These are phyloP conservation scores for Syngnathus rostellatus DNA, from an alignment of 2,797 vertebrate species.

Conservation along the genomic window DNA sequence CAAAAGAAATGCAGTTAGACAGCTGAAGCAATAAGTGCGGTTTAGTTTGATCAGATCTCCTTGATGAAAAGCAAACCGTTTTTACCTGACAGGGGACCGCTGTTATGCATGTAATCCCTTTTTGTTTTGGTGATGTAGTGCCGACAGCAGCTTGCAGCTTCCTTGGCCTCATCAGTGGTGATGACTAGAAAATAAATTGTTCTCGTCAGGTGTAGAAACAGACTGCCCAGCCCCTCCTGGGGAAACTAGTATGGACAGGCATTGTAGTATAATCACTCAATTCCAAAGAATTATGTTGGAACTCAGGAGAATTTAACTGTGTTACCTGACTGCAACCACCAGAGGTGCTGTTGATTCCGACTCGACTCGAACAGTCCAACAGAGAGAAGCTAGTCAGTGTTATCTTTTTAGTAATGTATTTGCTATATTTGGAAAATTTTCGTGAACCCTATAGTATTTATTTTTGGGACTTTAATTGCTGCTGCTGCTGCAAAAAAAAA, in stretches of 20 bases:
- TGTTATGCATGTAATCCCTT: slow-evolving; percentile 30
- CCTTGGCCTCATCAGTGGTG: slow-evolving; percentile 31
- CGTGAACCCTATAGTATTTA: no score
- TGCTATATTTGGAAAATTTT: no score
- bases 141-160: slow-evolving; percentile 37
- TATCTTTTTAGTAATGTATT: no score
- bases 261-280: not conserved
- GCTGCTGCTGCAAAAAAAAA: no score
- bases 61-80: slow-evolving; percentile 11
- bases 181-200: slow-evolving; percentile 44
- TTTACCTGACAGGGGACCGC: slow-evolving; percentile 21
- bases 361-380: not conserved
- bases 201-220: slow-evolving; percentile 55
- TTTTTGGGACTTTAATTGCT: no score
- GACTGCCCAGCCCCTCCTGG: slow-evolving; percentile 3
- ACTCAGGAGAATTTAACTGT: not conserved
- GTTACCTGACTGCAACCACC: not conserved
- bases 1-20: not conserved
- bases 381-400: no score
- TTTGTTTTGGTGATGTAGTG: slow-evolving; percentile 37
- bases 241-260: not conserved
- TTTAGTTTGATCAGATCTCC: slow-evolving; percentile 1
- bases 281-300: not conserved
- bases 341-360: not conserved
- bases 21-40: not conserved